Evolutionary conservation across 2,888 invertebrate genomes (phyloP), one percentile per base, ranked within the genome.

Genomic region (Brachynemurus nebulosus): DNA sequence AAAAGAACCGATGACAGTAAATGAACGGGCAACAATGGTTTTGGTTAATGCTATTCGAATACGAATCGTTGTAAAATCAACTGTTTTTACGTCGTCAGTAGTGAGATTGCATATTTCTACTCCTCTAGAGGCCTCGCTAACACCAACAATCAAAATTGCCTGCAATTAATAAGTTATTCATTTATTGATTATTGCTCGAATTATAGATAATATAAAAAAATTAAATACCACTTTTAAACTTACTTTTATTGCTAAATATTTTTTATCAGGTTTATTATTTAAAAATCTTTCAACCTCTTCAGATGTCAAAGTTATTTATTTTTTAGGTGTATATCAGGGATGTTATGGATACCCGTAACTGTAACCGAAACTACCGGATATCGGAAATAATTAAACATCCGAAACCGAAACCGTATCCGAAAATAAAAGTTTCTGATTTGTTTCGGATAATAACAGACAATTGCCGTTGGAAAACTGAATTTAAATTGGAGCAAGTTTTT

Each of bases 281-380:
- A 38, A 34, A 36, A 46, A 47, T 39, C 43, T 47, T 11, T 34
- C 16, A n/a, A 47, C 42, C 9, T 47, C 38, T n/a, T 40, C 20
- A 5, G 17, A 14, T 18, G 47, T 44, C 5, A 42, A 45, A 17
- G 34, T 25, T 40, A 9, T 40, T 9, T 42, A n/a, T 44, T 46
- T 48, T 39, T 39, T 44, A 3, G 36, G 2, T 27, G 38, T 2
- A 35, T 21, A 46, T 25, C 48, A 46, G 16, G n/a, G n/a, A 27
- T n/a, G n/a, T n/a, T n/a, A n/a, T n/a, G n/a, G n/a, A n/a, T n/a
- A n/a, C n/a, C n/a, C n/a, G n/a, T n/a, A n/a, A n/a, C n/a, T n/a
- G n/a, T n/a, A n/a, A n/a, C n/a, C n/a, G n/a, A n/a, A n/a, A n/a
- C n/a, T n/a, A n/a, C n/a, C n/a, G n/a, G n/a, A n/a, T n/a, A n/a